These are phyloP conservation scores for Atherinomorus stipes DNA, from an alignment of 2,113 vertebrate species.

Conservation along the genomic window DNA sequence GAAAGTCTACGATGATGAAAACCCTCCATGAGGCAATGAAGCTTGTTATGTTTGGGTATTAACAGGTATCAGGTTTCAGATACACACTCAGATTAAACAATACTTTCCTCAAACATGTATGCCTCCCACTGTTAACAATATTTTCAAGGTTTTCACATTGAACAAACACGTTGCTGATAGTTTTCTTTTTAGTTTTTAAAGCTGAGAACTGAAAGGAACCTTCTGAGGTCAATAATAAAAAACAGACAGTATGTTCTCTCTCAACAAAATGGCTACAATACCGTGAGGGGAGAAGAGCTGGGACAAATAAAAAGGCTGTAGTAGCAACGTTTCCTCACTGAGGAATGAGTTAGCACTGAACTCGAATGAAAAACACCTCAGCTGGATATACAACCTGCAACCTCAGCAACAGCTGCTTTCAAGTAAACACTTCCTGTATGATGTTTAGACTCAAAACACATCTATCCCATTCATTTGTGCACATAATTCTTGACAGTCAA, in stretches of 20 bases:
- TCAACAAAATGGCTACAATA: slow-evolving; percentile 50
- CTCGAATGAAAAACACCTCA: slow-evolving; percentile 64
- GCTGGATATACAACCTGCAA: slow-evolving; percentile 54
- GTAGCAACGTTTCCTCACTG: slow-evolving; percentile 55
- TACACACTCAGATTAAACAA: slow-evolving; percentile 15
- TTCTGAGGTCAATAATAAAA: slow-evolving; percentile 71
- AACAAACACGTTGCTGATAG: slow-evolving; percentile 39
- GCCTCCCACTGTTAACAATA: not conserved
- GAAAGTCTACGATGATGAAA: slow-evolving; percentile 19
- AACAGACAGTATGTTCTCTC: slow-evolving; percentile 56
- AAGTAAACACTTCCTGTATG: slow-evolving; percentile 60
- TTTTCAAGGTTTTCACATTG: slow-evolving; percentile 46
- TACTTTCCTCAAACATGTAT: slow-evolving; percentile 2
- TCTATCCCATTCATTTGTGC: slow-evolving; percentile 11
- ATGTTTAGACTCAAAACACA: slow-evolving; percentile 16
- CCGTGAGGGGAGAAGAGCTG: slow-evolving; percentile 26
- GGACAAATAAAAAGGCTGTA: slow-evolving; percentile 22
- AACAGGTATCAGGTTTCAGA: slow-evolving; percentile 32
- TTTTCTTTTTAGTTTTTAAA: slow-evolving; percentile 43
- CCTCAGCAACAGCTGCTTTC: slow-evolving; percentile 42
- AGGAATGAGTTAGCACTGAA: slow-evolving; percentile 47
- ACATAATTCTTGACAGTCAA: slow-evolving; percentile 6
- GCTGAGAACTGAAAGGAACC: slow-evolving; percentile 45
- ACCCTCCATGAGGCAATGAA: slow-evolving; percentile 20
- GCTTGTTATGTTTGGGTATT: slow-evolving; percentile 5